Evolutionary conservation across 2,888 invertebrate genomes (phyloP).

Genomic region (Dromius quadrimaculatus): DNA sequence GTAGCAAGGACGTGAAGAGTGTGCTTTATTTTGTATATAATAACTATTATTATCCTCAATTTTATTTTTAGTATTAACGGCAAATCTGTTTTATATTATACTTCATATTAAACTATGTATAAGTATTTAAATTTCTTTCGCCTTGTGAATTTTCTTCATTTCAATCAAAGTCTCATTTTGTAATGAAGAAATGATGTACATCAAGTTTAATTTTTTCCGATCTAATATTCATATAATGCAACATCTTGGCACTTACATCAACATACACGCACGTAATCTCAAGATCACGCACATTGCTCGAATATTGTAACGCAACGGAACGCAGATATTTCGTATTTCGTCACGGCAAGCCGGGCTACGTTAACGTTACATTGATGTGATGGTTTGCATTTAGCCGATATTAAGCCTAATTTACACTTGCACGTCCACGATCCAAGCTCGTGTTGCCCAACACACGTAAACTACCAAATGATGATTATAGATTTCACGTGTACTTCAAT

Average conservation of each 20-base stretch:
- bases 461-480: slow-evolving; percentile 29
- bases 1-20: too few relatives aligned
- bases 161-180: too few relatives aligned
- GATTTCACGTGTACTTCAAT: slow-evolving; percentile 20
- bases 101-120: too few relatives aligned
- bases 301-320: too few relatives aligned
- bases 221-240: slow-evolving; percentile 20
- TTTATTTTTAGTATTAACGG: too few relatives aligned
- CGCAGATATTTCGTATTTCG: slow-evolving; percentile 26
- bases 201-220: slow-evolving; percentile 12
- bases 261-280: background rate
- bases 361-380: slow-evolving; percentile 14
- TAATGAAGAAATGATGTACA: slow-evolving; percentile 13
- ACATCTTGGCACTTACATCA: background rate
- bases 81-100: too few relatives aligned
- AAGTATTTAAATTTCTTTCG: too few relatives aligned
- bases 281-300: slow-evolving; percentile 6
- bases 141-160: too few relatives aligned
- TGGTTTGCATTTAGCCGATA: slow-evolving; percentile 17
- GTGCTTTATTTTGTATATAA: too few relatives aligned
- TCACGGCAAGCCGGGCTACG: slow-evolving; percentile 8
- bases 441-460: slow-evolving; percentile 10
- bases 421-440: background rate
- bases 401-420: slow-evolving; percentile 18
- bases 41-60: too few relatives aligned